Base-by-base conservation (phyloP, 2,797 vertebrate genomes). In the Garrulus glandarius region DNA sequence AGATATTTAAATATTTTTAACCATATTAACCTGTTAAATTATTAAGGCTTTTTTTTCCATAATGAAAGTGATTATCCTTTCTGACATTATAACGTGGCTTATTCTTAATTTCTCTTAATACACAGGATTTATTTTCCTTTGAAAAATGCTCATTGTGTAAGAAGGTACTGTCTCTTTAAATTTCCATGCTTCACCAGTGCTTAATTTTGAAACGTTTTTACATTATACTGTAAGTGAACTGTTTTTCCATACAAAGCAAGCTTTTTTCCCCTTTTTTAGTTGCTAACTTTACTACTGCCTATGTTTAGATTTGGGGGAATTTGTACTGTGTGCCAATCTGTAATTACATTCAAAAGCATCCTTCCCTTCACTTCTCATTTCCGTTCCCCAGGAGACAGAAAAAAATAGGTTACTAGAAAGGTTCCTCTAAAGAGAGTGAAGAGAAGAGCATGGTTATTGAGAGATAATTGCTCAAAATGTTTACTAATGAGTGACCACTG, bases 371-470 rank as follows among this genome's bases (percentile, higher is more conserved):
- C 89, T 93, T 95, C 91, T 95, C 87, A 93, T 95, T 95, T 97
- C 93, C 92, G 88, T 96, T 95, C 95, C 91, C 91, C 95, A 95
- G 94, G 95, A 97, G 94, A 96, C 94, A 97, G 94, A 91, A 95
- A 92, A 92, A 97, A 97, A 96, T 95, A 96, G 92, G 94, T 96
- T 97, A 95, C 95, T 88, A 97, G 96, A 96, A 96, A 97, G 32
- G 80, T 95, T 87, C 89, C 91, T 97, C 91, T 89, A 87, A 74
- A 89, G 83, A 80, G 94, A 96, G 85, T 63, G 81, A 76, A 91
- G 82, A 90, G 93, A 95, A 89, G 92, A 96, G 80, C 85, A 69
- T 50, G 68, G 93, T 90, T 96, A 94, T 89, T 94, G 93, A 96
- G 93, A 97, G 87, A 95, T 97, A 97, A 96, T 93, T 93, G 91